Base-by-base conservation (phyloP, 2,888 invertebrate genomes). In the Platynereis dumerilii region DNA sequence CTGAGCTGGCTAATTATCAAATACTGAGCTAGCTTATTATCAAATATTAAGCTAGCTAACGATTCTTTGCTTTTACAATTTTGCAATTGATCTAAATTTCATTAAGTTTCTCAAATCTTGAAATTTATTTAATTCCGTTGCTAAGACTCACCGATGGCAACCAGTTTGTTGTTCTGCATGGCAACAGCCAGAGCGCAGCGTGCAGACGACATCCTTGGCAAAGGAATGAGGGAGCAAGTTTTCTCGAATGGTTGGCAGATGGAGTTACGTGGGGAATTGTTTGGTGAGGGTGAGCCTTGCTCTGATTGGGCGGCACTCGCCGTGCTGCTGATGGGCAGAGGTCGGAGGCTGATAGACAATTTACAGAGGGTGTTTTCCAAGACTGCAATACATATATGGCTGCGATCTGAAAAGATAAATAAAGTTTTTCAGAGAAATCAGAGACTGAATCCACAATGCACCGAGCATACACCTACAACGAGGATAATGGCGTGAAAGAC, bases 131-230 rank as follows among this genome's bases (percentile, higher is more conserved):
- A n/a, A n/a, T n/a, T n/a, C n/a, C n/a, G n/a, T n/a, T n/a, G n/a
- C n/a, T n/a, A n/a, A n/a, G 12, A 34, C 87, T 86, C 86, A 88
- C 92, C 93, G 85, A 92, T 91, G 66, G 91, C 92, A 72, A 93
- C 85, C 56, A 94, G 87, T 58, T 89, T 88, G 55, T 89, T 89
- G 72, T 88, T 87, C 65, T 91, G 85, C 78, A 89, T 89, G 48
- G 90, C 91, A 67, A 91, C 88, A 63, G 93, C 93, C 64, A 90
- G 89, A 59, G 92, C 90, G 85, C 92, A 91, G 70, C 92, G 88
- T 54, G 89, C 88, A 58, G 87, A 87, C 54, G 87, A 87, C 90
- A 90, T 90, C 2, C 44, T 53, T 2, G 64, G 61, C 45, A 72
- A 64, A 20, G 56, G 60, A 22, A 60, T 60, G 26, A 61, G 57